Evolutionary conservation across 2,797 vertebrate species (phyloP).

Genomic region (Leucoraja ocellata): DNA sequence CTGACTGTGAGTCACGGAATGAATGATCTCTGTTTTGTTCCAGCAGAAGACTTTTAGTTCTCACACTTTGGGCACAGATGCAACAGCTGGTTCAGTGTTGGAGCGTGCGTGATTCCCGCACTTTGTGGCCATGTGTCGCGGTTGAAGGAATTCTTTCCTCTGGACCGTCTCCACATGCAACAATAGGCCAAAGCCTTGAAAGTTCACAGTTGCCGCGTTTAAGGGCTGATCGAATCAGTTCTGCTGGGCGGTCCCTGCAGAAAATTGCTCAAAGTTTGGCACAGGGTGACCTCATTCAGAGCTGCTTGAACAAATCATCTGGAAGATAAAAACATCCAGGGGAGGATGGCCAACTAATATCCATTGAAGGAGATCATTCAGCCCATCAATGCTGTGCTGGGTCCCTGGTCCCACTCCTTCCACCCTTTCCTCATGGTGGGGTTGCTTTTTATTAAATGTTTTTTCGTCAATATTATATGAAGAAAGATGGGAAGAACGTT

Average conservation of each 20-base stretch:
- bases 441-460: neutral
- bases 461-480: neutral
- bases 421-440: neutral
- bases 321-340: neutral
- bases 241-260: neutral
- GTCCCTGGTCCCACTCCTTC: neutral
- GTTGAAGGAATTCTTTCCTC: neutral
- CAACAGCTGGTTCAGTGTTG: neutral
- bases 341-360: no score
- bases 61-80: neutral
- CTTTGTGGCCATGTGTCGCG: neutral
- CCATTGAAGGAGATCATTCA: neutral
- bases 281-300: neutral
- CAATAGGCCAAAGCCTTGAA: neutral
- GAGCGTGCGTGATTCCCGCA: neutral
- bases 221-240: neutral
- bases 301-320: neutral
- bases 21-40: neutral
- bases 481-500: no score
- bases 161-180: constrained; percentile 11
- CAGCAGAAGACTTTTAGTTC: neutral
- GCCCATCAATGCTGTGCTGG: neutral
- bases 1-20: neutral
- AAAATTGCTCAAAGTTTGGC: neutral
- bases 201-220: neutral